A percentile compares a stretch with the other conserved stretches of the same genome.
Conservation (phyloP, 2,888 invertebrate species). For the Polietes domitor region DNA sequence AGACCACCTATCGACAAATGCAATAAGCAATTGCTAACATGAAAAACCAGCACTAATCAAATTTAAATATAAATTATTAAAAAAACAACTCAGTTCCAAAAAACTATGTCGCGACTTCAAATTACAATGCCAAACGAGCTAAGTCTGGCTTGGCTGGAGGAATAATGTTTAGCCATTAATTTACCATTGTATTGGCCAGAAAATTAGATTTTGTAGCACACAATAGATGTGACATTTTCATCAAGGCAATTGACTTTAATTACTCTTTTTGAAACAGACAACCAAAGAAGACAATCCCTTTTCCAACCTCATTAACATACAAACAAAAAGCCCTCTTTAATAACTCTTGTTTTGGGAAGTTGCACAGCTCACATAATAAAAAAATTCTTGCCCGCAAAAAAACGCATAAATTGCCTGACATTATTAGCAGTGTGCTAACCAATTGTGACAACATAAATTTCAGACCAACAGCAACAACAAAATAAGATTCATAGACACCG, state of each 20-base stretch:
- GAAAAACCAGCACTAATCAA: not conserved
- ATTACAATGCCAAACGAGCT: not conserved
- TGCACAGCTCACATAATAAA: conserved; percentile 21
- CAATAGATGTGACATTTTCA: conserved; percentile 30
- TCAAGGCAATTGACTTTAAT: conserved; percentile 28
- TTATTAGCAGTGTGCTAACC: conserved; percentile 64
- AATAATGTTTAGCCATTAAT: not conserved
- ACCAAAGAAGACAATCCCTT: conserved; percentile 47
- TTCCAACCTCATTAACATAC: conserved; percentile 33
- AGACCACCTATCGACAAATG: not conserved
- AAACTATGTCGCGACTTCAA: not conserved
- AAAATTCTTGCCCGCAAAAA: conserved; percentile 6
- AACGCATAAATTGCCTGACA: conserved; percentile 15
- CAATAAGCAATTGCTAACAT: not conserved
- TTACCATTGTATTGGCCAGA: not conserved
- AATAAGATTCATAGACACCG: conserved; percentile 16
- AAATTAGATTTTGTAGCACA: not conserved
- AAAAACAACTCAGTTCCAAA: not conserved
- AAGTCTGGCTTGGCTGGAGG: not conserved
- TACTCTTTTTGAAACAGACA: too few relatives aligned
- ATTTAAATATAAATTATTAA: not conserved
- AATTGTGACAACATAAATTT: conserved; percentile 63
- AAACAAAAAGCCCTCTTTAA: not conserved
- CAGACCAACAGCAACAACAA: conserved; percentile 30
- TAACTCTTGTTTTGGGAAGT: not conserved